Evolutionary conservation across 2,888 invertebrate species (phyloP), one percentile per base, ranked within the genome.

Genomic region (Tribolium freemani): DNA sequence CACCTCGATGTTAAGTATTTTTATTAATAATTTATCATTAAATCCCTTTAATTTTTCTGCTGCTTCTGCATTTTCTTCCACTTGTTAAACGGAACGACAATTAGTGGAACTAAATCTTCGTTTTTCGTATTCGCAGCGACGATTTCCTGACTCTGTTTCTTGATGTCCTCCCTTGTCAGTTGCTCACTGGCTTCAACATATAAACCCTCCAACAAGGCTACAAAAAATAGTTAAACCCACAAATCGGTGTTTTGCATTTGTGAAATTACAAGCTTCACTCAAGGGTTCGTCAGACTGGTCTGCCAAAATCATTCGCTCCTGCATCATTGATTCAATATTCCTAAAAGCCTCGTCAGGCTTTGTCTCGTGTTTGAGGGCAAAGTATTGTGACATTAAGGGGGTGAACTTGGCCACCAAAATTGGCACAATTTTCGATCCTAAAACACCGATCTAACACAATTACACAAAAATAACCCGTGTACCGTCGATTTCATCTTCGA

Each of bases 131-230:
- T 82, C 6, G 75, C 71, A 9, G 76, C 77, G 6, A 83, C 82
- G 61, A 84, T 79, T 74, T 83, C 82, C 11, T 74, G 78, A 69
- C 84, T 83, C 71, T 79, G 77, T 46, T 78, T 81, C 67, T 84
- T 84, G 26, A 84, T 81, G 48, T 84, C 84, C 10, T 81, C 82
- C 10, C 81, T 74, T 4, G 80, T 80, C 5, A 82, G 74, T 5
- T 83, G 72, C 13, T 78, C 75, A 0, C 80, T 53, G 5, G 71
- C 26, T 72, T 82, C 82, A 20, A 75, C 51, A 48, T 78, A 78
- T 20, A 82, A 71, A 5, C 81, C 77, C 63, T 81, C 80, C 3
- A 82, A 75, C 5, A 84, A 57, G 9, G 83, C 81, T 80, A 53
- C 16, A 78, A 77, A 57, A 56, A 67, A 45, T 2, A 20, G 5